A percentile compares a stretch with the other conserved stretches of the same genome.
Conservation (phyloP, 2,888 invertebrate species). For the Eustalomyia histrio region DNA sequence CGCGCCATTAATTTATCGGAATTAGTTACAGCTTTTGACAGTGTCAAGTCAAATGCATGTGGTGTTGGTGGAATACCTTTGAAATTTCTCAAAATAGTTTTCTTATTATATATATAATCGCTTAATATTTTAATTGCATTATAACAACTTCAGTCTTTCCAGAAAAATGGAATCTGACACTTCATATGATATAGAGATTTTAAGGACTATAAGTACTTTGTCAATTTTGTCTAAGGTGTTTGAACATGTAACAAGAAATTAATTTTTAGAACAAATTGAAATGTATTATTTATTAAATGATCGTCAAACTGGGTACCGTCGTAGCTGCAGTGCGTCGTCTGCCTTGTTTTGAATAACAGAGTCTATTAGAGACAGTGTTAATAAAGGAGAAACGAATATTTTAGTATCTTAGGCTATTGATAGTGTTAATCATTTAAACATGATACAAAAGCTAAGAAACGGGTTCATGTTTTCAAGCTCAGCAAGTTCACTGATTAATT, state of each 20-base stretch:
- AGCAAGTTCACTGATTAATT: no score
- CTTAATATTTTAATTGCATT: background rate
- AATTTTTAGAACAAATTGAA: background rate
- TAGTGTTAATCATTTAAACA: background rate
- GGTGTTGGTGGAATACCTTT: background rate
- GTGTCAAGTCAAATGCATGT: background rate
- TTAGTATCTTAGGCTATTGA: background rate
- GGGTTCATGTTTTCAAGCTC: background rate
- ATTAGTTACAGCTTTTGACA: no score
- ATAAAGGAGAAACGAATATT: background rate
- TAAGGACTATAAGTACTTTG: no score
- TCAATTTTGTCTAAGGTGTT: background rate
- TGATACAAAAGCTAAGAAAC: background rate
- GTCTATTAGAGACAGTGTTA: no score
- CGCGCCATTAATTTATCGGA: background rate
- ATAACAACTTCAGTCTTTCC: conserved; percentile 4
- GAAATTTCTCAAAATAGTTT: conserved; percentile 4
- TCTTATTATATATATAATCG: no score
- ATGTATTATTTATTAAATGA: background rate
- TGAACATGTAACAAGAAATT: background rate
- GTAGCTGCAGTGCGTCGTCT: no score
- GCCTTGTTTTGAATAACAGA: no score
- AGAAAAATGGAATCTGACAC: background rate
- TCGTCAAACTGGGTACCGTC: conserved; percentile 3
- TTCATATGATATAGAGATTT: background rate